phyloP scores from a whole-genome alignment of 2,797 vertebrate species.

The Periophthalmus magnuspinnatus region DNA sequence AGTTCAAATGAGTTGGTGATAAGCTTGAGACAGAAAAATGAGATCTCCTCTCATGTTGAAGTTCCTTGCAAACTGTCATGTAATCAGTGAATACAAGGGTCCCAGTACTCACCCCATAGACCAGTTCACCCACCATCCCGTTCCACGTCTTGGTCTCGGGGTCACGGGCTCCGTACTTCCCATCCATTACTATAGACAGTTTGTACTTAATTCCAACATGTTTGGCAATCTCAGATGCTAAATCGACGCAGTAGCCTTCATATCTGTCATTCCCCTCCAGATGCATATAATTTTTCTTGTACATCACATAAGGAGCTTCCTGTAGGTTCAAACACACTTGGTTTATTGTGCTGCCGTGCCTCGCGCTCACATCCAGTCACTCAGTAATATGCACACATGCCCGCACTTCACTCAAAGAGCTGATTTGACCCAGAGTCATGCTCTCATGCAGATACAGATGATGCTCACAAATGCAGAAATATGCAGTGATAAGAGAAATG shows the following conservation, averaged over 20 bases:
- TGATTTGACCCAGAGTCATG: conserved; percentile 58
- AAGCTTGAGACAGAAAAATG: conserved; percentile 76
- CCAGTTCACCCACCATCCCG: conserved; percentile 99
- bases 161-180: conserved; percentile 98
- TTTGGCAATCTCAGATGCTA: conserved; percentile 99
- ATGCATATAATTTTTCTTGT: conserved; percentile 98
- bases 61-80: conserved; percentile 82
- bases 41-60: conserved; percentile 82
- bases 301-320: conserved; percentile 99
- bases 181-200: conserved; percentile 98
- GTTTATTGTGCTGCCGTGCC: conserved; percentile 75
- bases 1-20: conserved; percentile 73
- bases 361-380: conserved; percentile 48
- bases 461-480: conserved; percentile 65
- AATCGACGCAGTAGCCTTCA: conserved; percentile 99
- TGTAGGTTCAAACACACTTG: conserved; percentile 88
- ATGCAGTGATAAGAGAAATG: conserved; percentile 63
- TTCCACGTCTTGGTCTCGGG: conserved; percentile 99
- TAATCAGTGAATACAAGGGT: conserved; percentile 68
- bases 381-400: conserved; percentile 66
- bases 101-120: conserved; percentile 97
- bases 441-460: conserved; percentile 66
- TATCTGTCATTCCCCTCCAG: conserved; percentile 99
- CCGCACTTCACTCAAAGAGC: conserved; percentile 22
- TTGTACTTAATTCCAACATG: conserved; percentile 99